Percentiles rank a stretch among this genome's conserved stretches.
Evolutionary conservation across 1,140 invertebrate genomes (phyloP).

Genomic region (Drosophila gunungcola): DNA sequence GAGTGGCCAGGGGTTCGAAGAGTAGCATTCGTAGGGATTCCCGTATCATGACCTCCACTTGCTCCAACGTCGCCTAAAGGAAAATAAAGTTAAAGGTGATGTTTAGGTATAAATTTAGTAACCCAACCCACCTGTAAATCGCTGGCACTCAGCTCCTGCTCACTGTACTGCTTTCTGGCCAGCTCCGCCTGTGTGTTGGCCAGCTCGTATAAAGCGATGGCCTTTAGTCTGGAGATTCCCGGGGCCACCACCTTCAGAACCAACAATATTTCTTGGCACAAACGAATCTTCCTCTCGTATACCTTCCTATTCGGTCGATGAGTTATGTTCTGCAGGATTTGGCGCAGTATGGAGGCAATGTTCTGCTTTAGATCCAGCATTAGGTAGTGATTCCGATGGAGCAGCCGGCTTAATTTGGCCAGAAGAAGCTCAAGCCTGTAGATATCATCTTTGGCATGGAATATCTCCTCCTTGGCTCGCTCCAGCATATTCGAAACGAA

Average conservation of each 20-base stretch:
- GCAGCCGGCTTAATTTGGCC: conserved; percentile 86
- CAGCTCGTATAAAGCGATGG: conserved; percentile 90
- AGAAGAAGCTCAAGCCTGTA: conserved; percentile 86
- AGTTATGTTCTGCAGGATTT: conserved; percentile 85
- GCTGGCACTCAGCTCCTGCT: conserved; percentile 44
- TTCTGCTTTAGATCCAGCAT: conserved; percentile 89
- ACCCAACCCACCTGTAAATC: conserved; percentile 51
- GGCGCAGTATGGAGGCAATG: conserved; percentile 87
- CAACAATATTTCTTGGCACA: conserved; percentile 88
- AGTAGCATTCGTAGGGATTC: conserved; percentile 88
- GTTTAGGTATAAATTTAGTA: no score
- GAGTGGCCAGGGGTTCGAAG: conserved; percentile 89
- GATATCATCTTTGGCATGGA: conserved; percentile 82
- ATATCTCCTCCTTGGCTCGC: conserved; percentile 85
- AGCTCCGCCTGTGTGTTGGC: conserved; percentile 88
- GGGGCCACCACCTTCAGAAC: conserved; percentile 89
- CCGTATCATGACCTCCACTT: conserved; percentile 87
- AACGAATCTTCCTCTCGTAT: conserved; percentile 87
- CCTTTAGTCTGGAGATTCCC: conserved; percentile 89
- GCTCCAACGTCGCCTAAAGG: conserved; percentile 85
- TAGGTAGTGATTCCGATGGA: conserved; percentile 88
- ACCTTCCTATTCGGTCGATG: conserved; percentile 86
- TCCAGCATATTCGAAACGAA: conserved; percentile 68
- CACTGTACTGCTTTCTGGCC: conserved; percentile 79
- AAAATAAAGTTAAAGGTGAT: no score